Evolutionary conservation across 2,888 invertebrate species (phyloP).

Genomic region (Danaus chrysippus): DNA sequence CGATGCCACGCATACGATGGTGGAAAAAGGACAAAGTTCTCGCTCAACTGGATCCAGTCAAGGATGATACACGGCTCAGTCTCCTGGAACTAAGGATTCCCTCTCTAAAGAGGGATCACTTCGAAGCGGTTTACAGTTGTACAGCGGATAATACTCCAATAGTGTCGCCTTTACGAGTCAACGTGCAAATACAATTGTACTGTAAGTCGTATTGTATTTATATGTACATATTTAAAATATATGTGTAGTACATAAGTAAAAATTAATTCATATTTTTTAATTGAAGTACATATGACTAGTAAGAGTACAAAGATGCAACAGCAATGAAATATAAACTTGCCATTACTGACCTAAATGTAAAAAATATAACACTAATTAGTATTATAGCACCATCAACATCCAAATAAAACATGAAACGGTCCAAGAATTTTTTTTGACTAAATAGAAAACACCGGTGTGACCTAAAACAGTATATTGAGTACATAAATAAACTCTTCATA

Average conservation of each 20-base stretch:
- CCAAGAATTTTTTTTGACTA: too few relatives aligned
- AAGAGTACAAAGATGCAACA: too few relatives aligned
- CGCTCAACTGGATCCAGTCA: constrained; percentile 55
- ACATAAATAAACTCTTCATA: background rate
- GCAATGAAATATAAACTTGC: too few relatives aligned
- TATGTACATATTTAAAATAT: background rate
- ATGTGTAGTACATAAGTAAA: background rate
- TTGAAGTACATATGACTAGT: background rate
- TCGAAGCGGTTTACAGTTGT: constrained; percentile 84
- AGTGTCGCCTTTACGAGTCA: constrained; percentile 82
- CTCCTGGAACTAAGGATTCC: constrained; percentile 60
- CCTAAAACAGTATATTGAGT: background rate
- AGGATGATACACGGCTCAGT: constrained; percentile 60
- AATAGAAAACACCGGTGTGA: too few relatives aligned
- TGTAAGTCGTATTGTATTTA: constrained; percentile 62
- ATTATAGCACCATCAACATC: too few relatives aligned
- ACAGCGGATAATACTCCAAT: constrained; percentile 85
- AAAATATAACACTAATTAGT: too few relatives aligned
- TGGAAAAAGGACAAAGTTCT: constrained; percentile 71
- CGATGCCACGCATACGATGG: constrained; percentile 70
- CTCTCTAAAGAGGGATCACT: constrained; percentile 78
- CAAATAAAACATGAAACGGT: too few relatives aligned
- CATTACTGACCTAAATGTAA: too few relatives aligned
- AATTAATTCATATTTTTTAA: background rate
- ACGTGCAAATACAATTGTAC: constrained; percentile 84